Conservation (phyloP, 2,797 vertebrate species). For the Rhincodon typus region DNA sequence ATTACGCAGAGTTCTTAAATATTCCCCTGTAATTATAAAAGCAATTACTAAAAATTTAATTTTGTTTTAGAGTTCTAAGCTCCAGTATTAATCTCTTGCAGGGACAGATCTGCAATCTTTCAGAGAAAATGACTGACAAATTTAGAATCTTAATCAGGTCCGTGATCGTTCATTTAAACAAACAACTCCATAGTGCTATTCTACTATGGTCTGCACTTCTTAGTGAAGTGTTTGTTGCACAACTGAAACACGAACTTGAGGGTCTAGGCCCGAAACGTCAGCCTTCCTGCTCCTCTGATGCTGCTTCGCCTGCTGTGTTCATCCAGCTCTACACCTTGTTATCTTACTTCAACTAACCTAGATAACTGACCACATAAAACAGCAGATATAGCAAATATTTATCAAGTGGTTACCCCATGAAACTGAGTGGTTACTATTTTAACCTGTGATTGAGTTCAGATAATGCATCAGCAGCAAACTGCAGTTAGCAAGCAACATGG, state of each 20-base stretch:
- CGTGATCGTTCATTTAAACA: not conserved
- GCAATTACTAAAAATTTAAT: not conserved
- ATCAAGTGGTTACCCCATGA: not conserved
- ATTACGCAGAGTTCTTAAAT: not conserved
- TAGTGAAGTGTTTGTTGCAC: not conserved
- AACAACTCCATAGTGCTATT: not conserved
- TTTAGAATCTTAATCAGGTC: conserved; percentile 22
- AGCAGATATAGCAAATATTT: not conserved
- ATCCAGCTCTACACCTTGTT: no score
- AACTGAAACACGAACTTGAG: not conserved
- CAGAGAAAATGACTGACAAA: conserved; percentile 15
- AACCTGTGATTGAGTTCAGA: not conserved
- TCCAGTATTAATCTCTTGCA: not conserved
- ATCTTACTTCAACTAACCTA: not conserved
- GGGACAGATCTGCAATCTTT: conserved; percentile 5
- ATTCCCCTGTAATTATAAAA: not conserved
- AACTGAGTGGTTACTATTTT: not conserved
- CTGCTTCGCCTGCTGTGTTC: no score
- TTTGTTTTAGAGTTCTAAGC: not conserved
- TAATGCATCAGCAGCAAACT: not conserved
- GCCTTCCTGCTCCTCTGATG: no score
- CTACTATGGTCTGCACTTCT: not conserved
- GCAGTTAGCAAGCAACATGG: not conserved
- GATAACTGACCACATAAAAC: not conserved
- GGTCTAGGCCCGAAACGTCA: no score